Base-by-base conservation (phyloP, 1,140 invertebrate species). In the Sycophaga agraensis region DNA sequence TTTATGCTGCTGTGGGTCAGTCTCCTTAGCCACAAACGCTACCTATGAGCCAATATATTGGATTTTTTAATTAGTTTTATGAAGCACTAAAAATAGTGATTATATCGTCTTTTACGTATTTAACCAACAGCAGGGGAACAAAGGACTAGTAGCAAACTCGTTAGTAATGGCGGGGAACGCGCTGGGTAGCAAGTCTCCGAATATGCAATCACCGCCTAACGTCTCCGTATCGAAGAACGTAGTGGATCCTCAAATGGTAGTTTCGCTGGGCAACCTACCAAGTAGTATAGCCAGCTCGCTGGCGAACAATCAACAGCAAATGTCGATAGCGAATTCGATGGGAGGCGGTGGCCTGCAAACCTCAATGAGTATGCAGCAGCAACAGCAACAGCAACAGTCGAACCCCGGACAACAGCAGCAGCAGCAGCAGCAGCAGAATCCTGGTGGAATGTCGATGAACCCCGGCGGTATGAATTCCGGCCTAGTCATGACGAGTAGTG, bases 171-270 rank as follows among this genome's bases (percentile, higher is more conserved):
- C 85, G 46, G 84, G 86, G 72, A 88, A 85, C 72, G 86, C 86
- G 66, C 82, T 91, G 72, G 88, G 88, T 63, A 91, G 84, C 76
- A 91, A 91, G 72, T 91, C 89, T 76, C 88, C 89, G 45, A 91
- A 89, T 70, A 81, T 93, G 74, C 91, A 92, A 76, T 91, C 90
- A 42, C 89, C 90, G 46, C 89, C 89, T 11, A 91, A 91, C 72
- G 88, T 90, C 57, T 84, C 84, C 21, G 84, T 86, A 16, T 86
- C 86, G 70, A 87, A 87, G 69, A 73, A 77, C 60, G 81, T 83
- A 24, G 78, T 81, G 16, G 85, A 85, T 71, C 81, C 82, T 42
- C 78, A 81, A 54, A 82, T 84, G 81, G 82, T 83, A 19, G 83
- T 86, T 26, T 82, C 80, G 59, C 69, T 85, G 62, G 83, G 83